A percentile compares a stretch with the other conserved stretches of the same genome.
Evolutionary conservation across 2,888 invertebrate species (phyloP).

Genomic region (Stenurella melanura): DNA sequence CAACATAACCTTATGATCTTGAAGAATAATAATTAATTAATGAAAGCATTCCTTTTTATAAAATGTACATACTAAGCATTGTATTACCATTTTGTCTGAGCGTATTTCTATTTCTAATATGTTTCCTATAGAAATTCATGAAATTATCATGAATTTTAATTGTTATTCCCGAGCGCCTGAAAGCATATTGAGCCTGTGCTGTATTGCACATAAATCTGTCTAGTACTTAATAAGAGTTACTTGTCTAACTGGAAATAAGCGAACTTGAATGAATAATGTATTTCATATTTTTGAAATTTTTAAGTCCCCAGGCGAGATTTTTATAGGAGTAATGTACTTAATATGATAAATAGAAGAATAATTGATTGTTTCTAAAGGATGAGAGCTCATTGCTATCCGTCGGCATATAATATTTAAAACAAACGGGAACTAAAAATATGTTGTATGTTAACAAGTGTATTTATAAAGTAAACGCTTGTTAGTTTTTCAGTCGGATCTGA

Average conservation of each 20-base stretch:
- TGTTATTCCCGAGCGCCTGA: slow-evolving; percentile 39
- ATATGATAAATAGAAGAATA: slow-evolving; percentile 66
- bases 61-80: slow-evolving; percentile 16
- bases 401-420: slow-evolving; percentile 33
- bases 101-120: slow-evolving; percentile 40
- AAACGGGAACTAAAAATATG: slow-evolving; percentile 34
- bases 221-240: slow-evolving; percentile 49
- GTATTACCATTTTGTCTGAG: slow-evolving; percentile 22
- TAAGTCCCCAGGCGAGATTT: slow-evolving; percentile 57
- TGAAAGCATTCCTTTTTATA: slow-evolving; percentile 9
- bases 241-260: slow-evolving; percentile 51
- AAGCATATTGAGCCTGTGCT: slow-evolving; percentile 21
- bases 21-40: slow-evolving; percentile 23
- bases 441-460: slow-evolving; percentile 40
- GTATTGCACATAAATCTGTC: slow-evolving; percentile 37
- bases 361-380: slow-evolving; percentile 59
- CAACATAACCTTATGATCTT: slow-evolving; percentile 24
- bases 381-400: slow-evolving; percentile 30
- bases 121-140: slow-evolving; percentile 41
- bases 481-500: slow-evolving; percentile 35
- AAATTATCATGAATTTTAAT: slow-evolving; percentile 47
- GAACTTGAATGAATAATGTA: slow-evolving; percentile 59
- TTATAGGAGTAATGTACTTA: slow-evolving; percentile 61
- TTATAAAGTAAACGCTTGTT: slow-evolving; percentile 27
- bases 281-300: slow-evolving; percentile 63